Percentiles rank a stretch among this genome's conserved stretches.
Conservation (phyloP, 2,113 vertebrate species). For the Butastur rufipennis region DNA sequence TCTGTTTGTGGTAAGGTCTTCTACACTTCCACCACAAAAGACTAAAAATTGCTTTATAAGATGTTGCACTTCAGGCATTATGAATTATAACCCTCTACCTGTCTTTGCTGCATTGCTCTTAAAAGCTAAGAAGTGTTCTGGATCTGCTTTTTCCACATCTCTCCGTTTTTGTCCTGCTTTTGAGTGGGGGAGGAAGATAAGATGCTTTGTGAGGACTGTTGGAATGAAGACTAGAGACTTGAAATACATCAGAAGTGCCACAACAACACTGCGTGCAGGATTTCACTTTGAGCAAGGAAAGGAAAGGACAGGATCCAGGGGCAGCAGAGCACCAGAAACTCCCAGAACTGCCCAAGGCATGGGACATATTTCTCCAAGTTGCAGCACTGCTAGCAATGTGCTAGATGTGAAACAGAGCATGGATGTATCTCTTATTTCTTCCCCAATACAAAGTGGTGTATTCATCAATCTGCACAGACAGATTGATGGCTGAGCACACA, state of each 20-base stretch:
- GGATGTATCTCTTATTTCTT: background rate
- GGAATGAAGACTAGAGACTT: background rate
- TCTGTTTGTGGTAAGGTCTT: background rate
- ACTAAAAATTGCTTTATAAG: background rate
- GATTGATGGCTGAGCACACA: background rate
- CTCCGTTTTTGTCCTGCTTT: background rate
- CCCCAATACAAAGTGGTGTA: background rate
- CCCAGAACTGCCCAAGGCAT: background rate
- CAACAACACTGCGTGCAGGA: background rate
- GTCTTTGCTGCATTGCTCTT: background rate
- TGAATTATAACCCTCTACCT: background rate
- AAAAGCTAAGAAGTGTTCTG: background rate
- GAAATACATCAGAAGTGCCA: background rate
- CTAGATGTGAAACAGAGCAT: background rate
- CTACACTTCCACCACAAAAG: fast-evolving
- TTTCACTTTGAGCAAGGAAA: background rate
- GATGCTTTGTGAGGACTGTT: background rate
- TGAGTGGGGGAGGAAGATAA: background rate
- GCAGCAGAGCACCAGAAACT: background rate
- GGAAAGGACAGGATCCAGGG: background rate
- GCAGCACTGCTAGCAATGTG: background rate
- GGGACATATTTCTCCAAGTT: background rate
- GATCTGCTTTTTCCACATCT: background rate
- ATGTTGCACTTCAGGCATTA: background rate
- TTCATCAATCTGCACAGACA: background rate